Percentiles rank a stretch among this genome's conserved stretches.
Evolutionary conservation across 2,797 vertebrate species (phyloP).

Genomic region (Xyrichtys novacula): DNA sequence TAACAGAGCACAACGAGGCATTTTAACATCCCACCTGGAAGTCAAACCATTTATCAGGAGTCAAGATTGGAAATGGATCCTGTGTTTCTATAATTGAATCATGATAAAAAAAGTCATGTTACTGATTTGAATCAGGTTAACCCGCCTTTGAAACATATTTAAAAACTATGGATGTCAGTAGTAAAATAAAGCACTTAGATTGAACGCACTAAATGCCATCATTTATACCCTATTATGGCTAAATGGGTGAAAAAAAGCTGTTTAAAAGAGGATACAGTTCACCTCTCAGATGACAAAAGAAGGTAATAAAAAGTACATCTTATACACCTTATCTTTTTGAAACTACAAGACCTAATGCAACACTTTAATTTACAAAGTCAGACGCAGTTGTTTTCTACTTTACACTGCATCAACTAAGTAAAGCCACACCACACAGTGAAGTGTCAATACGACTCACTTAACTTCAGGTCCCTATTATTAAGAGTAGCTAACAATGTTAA

Average conservation of each 20-base stretch:
- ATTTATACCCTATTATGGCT: too few relatives aligned
- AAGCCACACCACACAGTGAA: not conserved
- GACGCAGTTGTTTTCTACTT: too few relatives aligned
- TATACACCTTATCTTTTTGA: too few relatives aligned
- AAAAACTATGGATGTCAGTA: too few relatives aligned
- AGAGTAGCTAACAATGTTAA: conserved; percentile 7
- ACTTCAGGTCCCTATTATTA: conserved; percentile 1
- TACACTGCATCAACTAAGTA: conserved; percentile 1
- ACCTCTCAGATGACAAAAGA: too few relatives aligned
- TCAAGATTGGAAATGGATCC: conserved; percentile 2
- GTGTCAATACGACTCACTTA: conserved; percentile 15
- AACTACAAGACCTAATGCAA: too few relatives aligned
- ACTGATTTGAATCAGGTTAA: not conserved
- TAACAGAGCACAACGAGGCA: conserved; percentile 32
- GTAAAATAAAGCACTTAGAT: too few relatives aligned
- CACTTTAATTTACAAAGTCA: too few relatives aligned
- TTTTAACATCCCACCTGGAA: conserved; percentile 43
- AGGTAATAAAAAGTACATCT: too few relatives aligned
- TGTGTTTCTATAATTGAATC: not conserved
- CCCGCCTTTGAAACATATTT: not conserved
- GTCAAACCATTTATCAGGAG: conserved; percentile 14
- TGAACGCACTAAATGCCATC: too few relatives aligned
- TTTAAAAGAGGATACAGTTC: too few relatives aligned
- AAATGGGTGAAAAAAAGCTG: too few relatives aligned
- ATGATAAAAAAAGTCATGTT: not conserved